These are phyloP conservation scores for Brachycybe producta DNA, from an alignment of 2,888 invertebrate genomes.

Conservation along the genomic window DNA sequence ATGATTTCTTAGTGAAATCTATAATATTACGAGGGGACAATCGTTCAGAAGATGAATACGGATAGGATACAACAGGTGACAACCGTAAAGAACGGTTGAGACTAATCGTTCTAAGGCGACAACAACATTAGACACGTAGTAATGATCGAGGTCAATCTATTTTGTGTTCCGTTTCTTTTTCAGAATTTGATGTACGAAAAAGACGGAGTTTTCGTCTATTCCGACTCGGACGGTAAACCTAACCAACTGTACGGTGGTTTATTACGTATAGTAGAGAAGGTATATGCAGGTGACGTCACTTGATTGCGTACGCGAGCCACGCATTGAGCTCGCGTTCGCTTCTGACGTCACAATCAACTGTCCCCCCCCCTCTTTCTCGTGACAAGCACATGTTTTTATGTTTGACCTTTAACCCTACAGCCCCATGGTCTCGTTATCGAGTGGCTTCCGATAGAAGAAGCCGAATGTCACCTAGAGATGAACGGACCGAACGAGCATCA, in stretches of 20 bases:
- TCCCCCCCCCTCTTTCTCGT: no score
- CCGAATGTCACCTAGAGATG: conserved; percentile 5
- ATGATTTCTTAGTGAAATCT: no score
- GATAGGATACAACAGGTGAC: no score
- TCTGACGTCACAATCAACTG: no score
- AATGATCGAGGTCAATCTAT: not conserved
- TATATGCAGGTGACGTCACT: not conserved
- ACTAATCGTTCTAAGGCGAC: no score
- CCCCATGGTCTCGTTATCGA: conserved; percentile 53
- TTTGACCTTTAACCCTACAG: conserved; percentile 32
- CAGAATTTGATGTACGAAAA: conserved; percentile 15
- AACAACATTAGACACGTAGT: no score
- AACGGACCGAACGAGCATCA: conserved; percentile 26
- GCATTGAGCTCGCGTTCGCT: no score
- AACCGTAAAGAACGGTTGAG: no score
- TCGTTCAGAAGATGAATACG: no score
- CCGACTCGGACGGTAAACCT: not conserved
- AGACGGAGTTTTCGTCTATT: conserved; percentile 15
- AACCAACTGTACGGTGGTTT: conserved; percentile 5
- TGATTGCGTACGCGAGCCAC: no score
- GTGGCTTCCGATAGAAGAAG: conserved; percentile 62
- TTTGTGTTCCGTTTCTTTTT: not conserved
- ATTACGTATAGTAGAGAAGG: conserved; percentile 10
- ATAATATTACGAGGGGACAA: no score
- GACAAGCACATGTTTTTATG: conserved; percentile 4